Evolutionary conservation across 2,888 invertebrate species (phyloP).

Genomic region (Drosophila acutilabella): DNA sequence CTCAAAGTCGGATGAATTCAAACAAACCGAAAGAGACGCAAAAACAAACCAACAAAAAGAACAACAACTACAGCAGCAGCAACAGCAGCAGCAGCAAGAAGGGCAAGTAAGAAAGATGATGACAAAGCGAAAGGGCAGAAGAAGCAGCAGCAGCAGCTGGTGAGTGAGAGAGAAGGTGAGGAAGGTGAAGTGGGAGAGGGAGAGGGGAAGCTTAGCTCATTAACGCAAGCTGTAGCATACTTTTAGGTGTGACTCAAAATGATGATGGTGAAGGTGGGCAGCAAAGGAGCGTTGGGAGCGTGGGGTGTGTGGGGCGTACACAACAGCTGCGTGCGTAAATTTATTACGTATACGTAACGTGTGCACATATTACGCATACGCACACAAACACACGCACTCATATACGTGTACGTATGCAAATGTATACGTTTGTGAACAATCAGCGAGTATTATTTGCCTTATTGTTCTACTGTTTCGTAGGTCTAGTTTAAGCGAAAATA

Average conservation of each 20-base stretch:
- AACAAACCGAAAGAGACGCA: conserved; percentile 9
- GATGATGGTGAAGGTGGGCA: not conserved
- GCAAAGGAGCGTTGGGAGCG: not conserved
- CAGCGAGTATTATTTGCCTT: not conserved
- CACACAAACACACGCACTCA: not conserved
- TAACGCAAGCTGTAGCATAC: conserved; percentile 20
- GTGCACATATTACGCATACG: conserved; percentile 9
- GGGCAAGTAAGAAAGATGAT: not conserved
- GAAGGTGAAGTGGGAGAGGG: no score
- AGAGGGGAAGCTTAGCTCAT: conserved; percentile 15
- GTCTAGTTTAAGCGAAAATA: conserved; percentile 23
- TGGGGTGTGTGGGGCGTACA: not conserved
- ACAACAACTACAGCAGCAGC: not conserved
- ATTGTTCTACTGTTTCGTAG: conserved; percentile 2
- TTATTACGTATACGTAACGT: conserved; percentile 29
- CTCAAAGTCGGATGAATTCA: conserved; percentile 6
- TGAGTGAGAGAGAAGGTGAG: no score
- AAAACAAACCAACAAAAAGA: not conserved
- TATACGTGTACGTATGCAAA: not conserved
- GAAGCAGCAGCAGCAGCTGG: not conserved
- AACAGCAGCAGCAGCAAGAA: not conserved
- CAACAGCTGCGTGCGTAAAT: conserved; percentile 19
- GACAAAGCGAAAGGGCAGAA: not conserved
- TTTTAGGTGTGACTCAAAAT: conserved; percentile 15
- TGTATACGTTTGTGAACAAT: conserved; percentile 29